Base-by-base conservation (phyloP, 2,888 invertebrate species). In the Elmis aenea region DNA sequence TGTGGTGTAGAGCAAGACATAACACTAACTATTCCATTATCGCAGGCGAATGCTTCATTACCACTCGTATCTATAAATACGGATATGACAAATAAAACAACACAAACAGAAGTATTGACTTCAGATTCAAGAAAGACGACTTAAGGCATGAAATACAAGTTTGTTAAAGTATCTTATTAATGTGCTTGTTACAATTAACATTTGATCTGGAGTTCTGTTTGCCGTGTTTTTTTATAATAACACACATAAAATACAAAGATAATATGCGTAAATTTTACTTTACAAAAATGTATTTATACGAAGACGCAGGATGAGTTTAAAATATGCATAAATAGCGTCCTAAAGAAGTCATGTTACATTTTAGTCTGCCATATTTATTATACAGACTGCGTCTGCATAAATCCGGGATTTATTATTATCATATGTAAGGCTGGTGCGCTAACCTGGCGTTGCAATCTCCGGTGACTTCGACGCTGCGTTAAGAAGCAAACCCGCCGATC, bases 291-390 rank as follows among this genome's bases (percentile, higher is more conserved):
- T 47, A 37, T 48, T 48, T 48, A 49, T 43, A 48, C 42, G 45
- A 46, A 42, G 42, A 51, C 51, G 45, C 50, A 33, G 39, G 45
- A 45, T 50, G 49, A 49, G 50, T 47, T 57, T 53, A 55, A 58
- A 55, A 58, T 48, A 48, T 46, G 48, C 43, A 48, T 48, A 46
- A 44, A 45, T 48, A 48, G 36, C 55, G 38, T 50, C 46, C 48
- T 55, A 55, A 59, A 55, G 55, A 55, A 57, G 52, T 55, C 59
- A 56, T 50, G 57, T 55, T 59, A 57, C 55, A 55, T 55, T 57
- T 57, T 53, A 55, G 53, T 46, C 51, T 50, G 52, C 52, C 53
- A 49, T 59, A 59, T 57, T 59, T 56, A 59, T 57, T 52, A 45
- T 48, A 51, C 51, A 45, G 50, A 48, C 40, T 49, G 57, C 51